A percentile compares a stretch with the other conserved stretches of the same genome.
Evolutionary conservation across 2,797 vertebrate species (phyloP).

Genomic region (Sebastes cheni): DNA sequence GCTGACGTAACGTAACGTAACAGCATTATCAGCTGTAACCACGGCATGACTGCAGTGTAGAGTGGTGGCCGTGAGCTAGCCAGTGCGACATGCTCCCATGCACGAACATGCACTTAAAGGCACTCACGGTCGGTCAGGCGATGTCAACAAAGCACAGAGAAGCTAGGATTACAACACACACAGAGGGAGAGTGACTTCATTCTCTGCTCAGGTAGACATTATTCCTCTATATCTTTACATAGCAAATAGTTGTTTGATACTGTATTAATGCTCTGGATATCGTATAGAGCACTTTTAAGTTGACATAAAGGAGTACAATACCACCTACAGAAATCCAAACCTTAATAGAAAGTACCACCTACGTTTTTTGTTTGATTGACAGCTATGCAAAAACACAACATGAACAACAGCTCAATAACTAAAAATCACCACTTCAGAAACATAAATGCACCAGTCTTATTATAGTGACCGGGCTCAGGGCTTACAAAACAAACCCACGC

Average conservation of each 20-base stretch:
- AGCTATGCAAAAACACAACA: not conserved
- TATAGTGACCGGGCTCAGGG: constrained; percentile 21
- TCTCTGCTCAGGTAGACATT: too few relatives aligned
- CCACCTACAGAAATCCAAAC: not conserved
- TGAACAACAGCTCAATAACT: not conserved
- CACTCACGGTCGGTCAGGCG: rapidly evolving
- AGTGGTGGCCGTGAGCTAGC: not conserved
- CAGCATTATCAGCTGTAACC: too few relatives aligned
- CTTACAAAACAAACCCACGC: constrained; percentile 46
- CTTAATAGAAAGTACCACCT: not conserved
- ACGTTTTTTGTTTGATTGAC: not conserved
- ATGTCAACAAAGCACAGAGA: not conserved
- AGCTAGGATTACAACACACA: not conserved
- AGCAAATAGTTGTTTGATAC: not conserved
- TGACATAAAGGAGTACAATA: not conserved
- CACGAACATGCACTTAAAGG: not conserved
- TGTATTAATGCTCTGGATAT: not conserved
- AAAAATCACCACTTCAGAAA: not conserved
- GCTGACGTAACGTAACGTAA: too few relatives aligned
- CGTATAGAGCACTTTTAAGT: not conserved
- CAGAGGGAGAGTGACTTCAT: not conserved
- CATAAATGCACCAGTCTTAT: constrained; percentile 1
- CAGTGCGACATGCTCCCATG: not conserved
- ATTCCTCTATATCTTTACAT: too few relatives aligned
- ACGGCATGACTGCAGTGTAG: too few relatives aligned